These are phyloP conservation scores for Brenthis hecate DNA, from an alignment of 2,888 invertebrate species.

Conservation along the genomic window DNA sequence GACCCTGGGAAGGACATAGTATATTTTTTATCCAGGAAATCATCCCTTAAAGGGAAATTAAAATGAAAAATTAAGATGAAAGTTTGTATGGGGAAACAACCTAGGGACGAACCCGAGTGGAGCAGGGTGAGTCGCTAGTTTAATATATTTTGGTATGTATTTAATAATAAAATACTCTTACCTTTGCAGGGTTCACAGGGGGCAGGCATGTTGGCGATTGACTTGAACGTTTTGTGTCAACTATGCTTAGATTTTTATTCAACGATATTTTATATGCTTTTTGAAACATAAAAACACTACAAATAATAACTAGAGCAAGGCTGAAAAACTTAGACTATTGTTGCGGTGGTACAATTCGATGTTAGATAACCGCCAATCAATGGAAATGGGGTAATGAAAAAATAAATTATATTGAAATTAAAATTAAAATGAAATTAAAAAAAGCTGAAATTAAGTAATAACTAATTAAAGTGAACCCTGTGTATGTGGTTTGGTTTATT, in stretches of 20 bases:
- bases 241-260: conserved; percentile 45
- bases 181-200: conserved; percentile 84
- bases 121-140: too few relatives aligned
- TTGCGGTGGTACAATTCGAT: conserved; percentile 5
- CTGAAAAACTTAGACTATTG: conserved; percentile 48
- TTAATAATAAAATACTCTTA: conserved; percentile 48
- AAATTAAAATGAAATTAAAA: too few relatives aligned
- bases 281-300: conserved; percentile 55
- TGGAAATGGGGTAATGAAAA: not conserved
- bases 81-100: too few relatives aligned
- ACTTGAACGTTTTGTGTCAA: conserved; percentile 42
- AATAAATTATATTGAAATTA: not conserved
- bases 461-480: too few relatives aligned
- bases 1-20: too few relatives aligned
- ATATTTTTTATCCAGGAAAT: too few relatives aligned
- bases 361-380: not conserved
- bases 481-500: too few relatives aligned
- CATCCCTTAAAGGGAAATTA: too few relatives aligned
- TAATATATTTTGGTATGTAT: too few relatives aligned
- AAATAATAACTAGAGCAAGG: conserved; percentile 62
- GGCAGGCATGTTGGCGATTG: conserved; percentile 72
- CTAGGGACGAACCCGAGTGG: too few relatives aligned
- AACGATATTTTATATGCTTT: conserved; percentile 59
- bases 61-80: too few relatives aligned
- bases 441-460: not conserved